Conservation (phyloP, 1,140 invertebrate genomes). For the Drosophila truncata region DNA sequence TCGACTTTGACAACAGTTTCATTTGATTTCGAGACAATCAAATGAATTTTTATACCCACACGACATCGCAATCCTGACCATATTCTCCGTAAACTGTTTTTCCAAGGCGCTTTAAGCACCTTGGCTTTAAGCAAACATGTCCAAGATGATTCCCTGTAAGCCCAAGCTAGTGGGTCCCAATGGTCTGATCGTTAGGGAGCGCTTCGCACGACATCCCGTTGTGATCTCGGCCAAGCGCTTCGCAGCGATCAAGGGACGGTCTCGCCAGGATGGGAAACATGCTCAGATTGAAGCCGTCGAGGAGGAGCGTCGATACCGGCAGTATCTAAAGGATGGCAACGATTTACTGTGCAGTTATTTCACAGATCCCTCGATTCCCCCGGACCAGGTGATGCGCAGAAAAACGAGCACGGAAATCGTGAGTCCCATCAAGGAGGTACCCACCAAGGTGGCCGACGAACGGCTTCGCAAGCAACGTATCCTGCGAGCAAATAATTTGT, state of each 20-base stretch:
- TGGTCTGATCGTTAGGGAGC: slow-evolving; percentile 5
- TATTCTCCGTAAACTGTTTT: neutral
- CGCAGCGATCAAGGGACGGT: slow-evolving; percentile 40
- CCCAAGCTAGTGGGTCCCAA: slow-evolving; percentile 21
- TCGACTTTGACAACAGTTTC: neutral
- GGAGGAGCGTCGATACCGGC: slow-evolving; percentile 61
- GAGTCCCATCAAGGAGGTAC: neutral
- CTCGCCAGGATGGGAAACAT: slow-evolving; percentile 24
- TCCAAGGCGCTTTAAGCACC: neutral
- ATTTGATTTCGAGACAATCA: neutral
- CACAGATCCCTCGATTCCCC: slow-evolving; percentile 28
- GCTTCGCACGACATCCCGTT: slow-evolving; percentile 26
- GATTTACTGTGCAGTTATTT: slow-evolving; percentile 56
- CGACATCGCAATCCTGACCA: neutral
- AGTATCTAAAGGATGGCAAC: slow-evolving; percentile 69
- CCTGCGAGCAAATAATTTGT: slow-evolving; percentile 41
- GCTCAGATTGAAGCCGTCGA: slow-evolving; percentile 42
- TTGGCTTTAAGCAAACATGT: neutral
- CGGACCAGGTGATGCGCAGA: slow-evolving; percentile 7
- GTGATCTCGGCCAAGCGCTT: slow-evolving; percentile 57
- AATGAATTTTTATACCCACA: slow-evolving; percentile 6
- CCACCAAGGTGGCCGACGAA: slow-evolving; percentile 22
- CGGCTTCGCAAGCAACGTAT: slow-evolving; percentile 62
- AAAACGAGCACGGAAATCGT: neutral
- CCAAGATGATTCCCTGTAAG: slow-evolving; percentile 12